A percentile compares a stretch with the other conserved stretches of the same genome.
These are phyloP conservation scores for Pectinophora gossypiella DNA, from an alignment of 1,140 invertebrate genomes.

Conservation along the genomic window DNA sequence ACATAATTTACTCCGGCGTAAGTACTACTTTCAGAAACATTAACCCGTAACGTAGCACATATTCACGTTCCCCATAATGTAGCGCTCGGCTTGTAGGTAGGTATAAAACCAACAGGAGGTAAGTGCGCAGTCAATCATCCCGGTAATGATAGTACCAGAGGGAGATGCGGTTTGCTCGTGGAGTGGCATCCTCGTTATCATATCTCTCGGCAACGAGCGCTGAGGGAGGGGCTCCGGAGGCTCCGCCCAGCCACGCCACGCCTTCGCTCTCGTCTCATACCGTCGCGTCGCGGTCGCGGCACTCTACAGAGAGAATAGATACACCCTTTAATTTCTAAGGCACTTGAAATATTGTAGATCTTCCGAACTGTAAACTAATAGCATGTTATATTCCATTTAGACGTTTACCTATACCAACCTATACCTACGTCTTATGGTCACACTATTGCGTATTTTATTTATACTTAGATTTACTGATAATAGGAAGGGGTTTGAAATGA, in stretches of 20 bases:
- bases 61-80: background rate
- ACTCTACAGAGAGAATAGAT: too few relatives aligned
- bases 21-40: background rate
- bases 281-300: background rate
- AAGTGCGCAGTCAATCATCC: slow-evolving; percentile 64
- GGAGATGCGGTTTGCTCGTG: slow-evolving; percentile 53
- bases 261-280: too few relatives aligned
- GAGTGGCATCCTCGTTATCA: slow-evolving; percentile 65
- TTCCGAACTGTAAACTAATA: too few relatives aligned
- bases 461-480: too few relatives aligned
- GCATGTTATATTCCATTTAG: too few relatives aligned
- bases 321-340: too few relatives aligned
- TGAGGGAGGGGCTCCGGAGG: slow-evolving; percentile 12
- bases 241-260: slow-evolving; percentile 12
- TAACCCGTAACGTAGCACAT: background rate
- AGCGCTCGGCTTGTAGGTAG: background rate
- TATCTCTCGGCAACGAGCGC: slow-evolving; percentile 38
- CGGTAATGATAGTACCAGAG: slow-evolving; percentile 54
- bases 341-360: too few relatives aligned
- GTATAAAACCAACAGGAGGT: slow-evolving; percentile 43
- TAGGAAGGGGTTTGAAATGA: too few relatives aligned
- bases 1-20: background rate
- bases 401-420: too few relatives aligned
- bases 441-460: too few relatives aligned
- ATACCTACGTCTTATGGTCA: too few relatives aligned